Evolutionary conservation across 2,888 invertebrate genomes (phyloP).

Genomic region (Yponomeuta evonymella): DNA sequence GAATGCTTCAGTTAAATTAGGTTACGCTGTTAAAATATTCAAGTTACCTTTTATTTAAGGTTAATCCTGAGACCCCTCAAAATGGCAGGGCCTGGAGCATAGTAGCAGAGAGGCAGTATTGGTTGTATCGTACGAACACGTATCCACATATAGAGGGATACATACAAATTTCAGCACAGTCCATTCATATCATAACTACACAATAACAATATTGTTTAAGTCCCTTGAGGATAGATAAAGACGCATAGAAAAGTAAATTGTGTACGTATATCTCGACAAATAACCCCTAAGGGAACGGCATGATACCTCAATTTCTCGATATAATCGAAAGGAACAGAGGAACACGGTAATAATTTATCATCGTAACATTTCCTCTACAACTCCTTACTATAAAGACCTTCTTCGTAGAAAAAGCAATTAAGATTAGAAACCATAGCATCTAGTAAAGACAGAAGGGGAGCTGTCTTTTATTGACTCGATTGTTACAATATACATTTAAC

Average conservation of each 20-base stretch:
- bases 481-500: not conserved
- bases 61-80: not conserved
- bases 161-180: not conserved
- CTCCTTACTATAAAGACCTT: not conserved
- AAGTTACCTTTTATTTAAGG: conserved; percentile 4
- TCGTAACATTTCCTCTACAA: not conserved
- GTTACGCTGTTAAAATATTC: conserved; percentile 10
- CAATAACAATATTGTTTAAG: not conserved
- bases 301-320: not conserved
- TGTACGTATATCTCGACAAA: not conserved
- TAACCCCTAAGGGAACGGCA: not conserved
- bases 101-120: not conserved
- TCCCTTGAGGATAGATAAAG: not conserved
- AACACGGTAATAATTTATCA: not conserved
- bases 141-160: not conserved
- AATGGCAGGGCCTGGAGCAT: not conserved
- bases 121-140: not conserved
- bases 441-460: no score
- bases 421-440: not conserved
- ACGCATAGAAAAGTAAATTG: not conserved
- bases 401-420: not conserved
- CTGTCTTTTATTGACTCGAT: not conserved
- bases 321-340: not conserved
- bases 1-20: conserved; percentile 11
- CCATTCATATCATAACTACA: not conserved